A percentile compares a stretch with the other conserved stretches of the same genome.
Conservation (phyloP, 2,797 vertebrate genomes). For the Champsocephalus gunnari region DNA sequence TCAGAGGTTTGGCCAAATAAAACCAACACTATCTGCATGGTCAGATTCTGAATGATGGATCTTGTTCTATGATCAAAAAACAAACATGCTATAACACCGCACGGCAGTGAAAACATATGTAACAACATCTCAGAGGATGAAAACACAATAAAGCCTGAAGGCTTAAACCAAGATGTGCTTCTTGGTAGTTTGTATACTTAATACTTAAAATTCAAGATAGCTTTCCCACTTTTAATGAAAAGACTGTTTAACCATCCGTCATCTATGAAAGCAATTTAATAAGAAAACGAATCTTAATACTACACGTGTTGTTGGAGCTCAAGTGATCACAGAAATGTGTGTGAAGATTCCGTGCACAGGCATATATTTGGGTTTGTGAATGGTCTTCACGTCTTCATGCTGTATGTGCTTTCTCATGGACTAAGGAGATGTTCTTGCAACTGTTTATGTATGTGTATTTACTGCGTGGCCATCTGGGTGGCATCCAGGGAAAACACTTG, state of each 20-base stretch:
- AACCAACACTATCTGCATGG: background rate
- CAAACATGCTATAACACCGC: no score
- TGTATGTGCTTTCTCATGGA: constrained; percentile 1
- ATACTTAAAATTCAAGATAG: background rate
- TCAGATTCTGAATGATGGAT: no score
- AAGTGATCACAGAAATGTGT: background rate
- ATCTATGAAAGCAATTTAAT: background rate
- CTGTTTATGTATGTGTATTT: constrained; percentile 38
- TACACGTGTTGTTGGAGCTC: background rate
- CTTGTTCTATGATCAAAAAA: no score
- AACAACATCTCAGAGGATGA: no score
- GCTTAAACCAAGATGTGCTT: no score
- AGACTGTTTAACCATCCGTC: background rate
- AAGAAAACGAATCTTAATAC: background rate
- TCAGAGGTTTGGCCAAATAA: background rate
- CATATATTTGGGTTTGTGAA: constrained; percentile 2
- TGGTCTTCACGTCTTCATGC: constrained; percentile 2
- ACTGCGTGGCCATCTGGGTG: constrained; percentile 9
- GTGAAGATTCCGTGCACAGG: background rate
- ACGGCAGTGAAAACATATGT: no score
- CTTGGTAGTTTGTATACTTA: background rate
- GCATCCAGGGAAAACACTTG: background rate
- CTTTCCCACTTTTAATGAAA: background rate
- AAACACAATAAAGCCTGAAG: no score
- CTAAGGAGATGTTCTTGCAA: constrained; percentile 29